Evolutionary conservation across 2,797 vertebrate species (phyloP), one percentile per base, ranked within the genome.

Genomic region (Eupleurogrammus muticus): DNA sequence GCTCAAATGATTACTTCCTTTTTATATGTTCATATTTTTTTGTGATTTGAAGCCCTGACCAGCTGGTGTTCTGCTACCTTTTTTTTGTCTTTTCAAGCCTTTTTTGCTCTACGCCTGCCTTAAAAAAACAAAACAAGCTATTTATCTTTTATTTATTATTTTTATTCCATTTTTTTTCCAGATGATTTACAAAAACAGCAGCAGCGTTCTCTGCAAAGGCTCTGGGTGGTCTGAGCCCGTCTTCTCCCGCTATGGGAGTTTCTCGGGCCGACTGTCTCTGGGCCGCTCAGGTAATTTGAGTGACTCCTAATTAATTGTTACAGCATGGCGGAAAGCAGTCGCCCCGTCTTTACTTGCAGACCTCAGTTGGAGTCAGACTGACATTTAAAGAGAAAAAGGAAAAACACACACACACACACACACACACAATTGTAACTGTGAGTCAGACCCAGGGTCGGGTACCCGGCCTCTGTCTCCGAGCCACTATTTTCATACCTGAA

Each of bases 251-350:
- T 55, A 40, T 62, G 62, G 61, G 74, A 79, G 69, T 65, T 66
- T 81, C 79, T 86, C 32, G 2, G n/a, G 63, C 59, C 35, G 70
- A 60, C 73, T 68, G 72, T 81, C 70, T 80, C 42, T 19, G 55
- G 44, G 73, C 64, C 1, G 13, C 72, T 78, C 71, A 77, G 77
- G 85, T 89, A 85, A 84, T 85, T 76, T 23, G 71, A 87, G 79
- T 63, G 73, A 84, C 78, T 87, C 55, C 79, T 86, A 83, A 89
- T 89, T 83, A 88, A 87, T 82, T 82, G 82, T 80, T 85, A 77
- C 82, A 87, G 52, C 77, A 77, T 89, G 87, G 75, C 69, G 70
- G 73, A 70, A 57, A 70, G 59, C 72, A 51, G 53, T 46, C 32
- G 21, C 64, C 32, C 60, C 56, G 12, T 48, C 38, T 68, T 65